Percentiles rank a stretch among this genome's conserved stretches.
phyloP scores from a whole-genome alignment of 1,140 invertebrate genomes.

The Drosophila eugracilis region DNA sequence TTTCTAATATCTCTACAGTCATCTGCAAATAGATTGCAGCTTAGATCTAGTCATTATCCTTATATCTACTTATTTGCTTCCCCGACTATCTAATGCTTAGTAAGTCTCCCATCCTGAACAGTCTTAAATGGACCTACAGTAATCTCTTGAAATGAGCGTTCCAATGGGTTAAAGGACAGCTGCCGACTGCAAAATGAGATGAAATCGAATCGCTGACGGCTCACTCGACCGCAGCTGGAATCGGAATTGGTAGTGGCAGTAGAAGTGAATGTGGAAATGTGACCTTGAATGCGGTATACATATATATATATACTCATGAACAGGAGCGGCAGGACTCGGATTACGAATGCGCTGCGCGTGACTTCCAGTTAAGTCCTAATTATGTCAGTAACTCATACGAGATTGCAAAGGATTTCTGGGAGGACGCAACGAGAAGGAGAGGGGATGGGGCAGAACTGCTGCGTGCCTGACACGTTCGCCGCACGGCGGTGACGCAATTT shows the following conservation, averaged over 20 bases:
- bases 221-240: constrained; percentile 44
- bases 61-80: neutral
- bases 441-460: constrained; percentile 34
- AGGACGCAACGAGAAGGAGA: constrained; percentile 5
- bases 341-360: constrained; percentile 77
- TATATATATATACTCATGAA: constrained; percentile 9
- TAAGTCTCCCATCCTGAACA: neutral
- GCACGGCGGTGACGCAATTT: constrained; percentile 72
- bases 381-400: constrained; percentile 80
- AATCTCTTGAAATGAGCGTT: constrained; percentile 23
- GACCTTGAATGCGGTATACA: constrained; percentile 62
- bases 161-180: constrained; percentile 34
- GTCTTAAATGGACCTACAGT: constrained; percentile 5
- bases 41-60: neutral
- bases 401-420: constrained; percentile 54
- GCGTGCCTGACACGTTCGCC: constrained; percentile 73
- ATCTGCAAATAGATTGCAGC: neutral
- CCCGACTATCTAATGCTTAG: neutral
- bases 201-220: constrained; percentile 45
- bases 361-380: constrained; percentile 81
- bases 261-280: constrained; percentile 46
- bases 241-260: constrained; percentile 24
- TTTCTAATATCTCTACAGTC: no score
- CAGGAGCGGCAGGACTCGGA: constrained; percentile 48
- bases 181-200: constrained; percentile 34